phyloP scores from a whole-genome alignment of 2,113 vertebrate genomes.

The Xerus inauris region DNA sequence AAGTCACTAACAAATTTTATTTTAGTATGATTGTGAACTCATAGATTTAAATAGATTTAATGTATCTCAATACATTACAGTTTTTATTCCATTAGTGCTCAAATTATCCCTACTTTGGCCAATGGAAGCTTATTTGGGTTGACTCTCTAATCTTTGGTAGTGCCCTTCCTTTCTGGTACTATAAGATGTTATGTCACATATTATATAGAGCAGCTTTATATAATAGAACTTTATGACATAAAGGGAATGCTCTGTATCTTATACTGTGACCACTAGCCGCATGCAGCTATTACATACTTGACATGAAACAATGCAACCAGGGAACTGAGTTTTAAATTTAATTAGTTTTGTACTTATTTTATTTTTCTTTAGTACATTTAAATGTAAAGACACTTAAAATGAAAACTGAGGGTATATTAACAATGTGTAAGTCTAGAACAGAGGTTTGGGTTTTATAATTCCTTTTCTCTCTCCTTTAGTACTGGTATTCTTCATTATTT shows the following conservation, averaged over 20 bases:
- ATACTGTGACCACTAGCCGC: not conserved
- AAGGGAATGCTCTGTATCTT: not conserved
- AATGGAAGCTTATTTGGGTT: not conserved
- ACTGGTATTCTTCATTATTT: not conserved
- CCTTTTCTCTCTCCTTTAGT: not conserved
- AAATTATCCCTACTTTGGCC: not conserved
- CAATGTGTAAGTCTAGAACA: not conserved
- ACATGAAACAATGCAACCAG: not conserved
- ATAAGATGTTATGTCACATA: not conserved
- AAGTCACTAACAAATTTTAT: not conserved
- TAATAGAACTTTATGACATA: not conserved
- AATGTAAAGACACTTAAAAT: not conserved
- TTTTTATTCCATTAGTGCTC: not conserved
- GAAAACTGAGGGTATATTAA: not conserved
- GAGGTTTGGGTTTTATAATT: not conserved
- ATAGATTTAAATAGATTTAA: not conserved
- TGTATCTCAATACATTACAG: not conserved
- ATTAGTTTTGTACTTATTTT: not conserved
- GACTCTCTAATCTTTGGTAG: not conserved
- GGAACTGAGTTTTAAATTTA: not conserved
- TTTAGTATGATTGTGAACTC: not conserved
- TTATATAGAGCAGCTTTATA: not conserved
- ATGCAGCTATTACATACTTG: not conserved
- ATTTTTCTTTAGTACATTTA: not conserved
- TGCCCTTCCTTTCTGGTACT: not conserved